phyloP scores from a whole-genome alignment of 2,797 vertebrate species.

The Onychomys arenicola region DNA sequence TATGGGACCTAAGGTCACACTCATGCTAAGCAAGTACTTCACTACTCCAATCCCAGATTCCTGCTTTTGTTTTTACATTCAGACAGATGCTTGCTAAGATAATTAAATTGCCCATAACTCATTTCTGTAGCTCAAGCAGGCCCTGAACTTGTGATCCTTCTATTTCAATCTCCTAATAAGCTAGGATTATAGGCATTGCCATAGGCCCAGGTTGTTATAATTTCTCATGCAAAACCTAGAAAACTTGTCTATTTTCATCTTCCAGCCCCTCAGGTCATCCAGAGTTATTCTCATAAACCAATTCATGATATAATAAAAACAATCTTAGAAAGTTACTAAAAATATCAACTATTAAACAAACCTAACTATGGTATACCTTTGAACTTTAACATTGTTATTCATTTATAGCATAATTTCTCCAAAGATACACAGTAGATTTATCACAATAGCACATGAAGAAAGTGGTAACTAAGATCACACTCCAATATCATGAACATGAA shows the following conservation, averaged over 20 bases:
- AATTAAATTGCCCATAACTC: too few species aligned
- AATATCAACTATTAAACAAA: background rate
- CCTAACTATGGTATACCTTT: background rate
- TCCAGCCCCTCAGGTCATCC: background rate
- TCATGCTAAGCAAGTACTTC: background rate
- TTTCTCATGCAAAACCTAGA: background rate
- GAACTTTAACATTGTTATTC: background rate
- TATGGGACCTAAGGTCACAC: background rate
- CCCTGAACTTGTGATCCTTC: background rate
- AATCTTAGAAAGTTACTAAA: background rate
- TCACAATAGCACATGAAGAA: background rate
- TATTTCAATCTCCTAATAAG: too few species aligned
- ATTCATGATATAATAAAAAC: background rate
- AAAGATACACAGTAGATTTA: background rate
- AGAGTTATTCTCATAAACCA: background rate
- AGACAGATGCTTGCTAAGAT: background rate
- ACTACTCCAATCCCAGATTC: background rate
- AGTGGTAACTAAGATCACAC: background rate
- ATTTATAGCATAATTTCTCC: background rate
- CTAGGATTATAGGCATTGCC: background rate
- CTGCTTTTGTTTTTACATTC: background rate
- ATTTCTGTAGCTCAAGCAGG: background rate
- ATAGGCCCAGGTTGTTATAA: background rate
- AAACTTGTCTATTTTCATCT: background rate
- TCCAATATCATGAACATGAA: background rate